Evolutionary conservation across 2,113 vertebrate species (phyloP).

Genomic region (Neoarius graeffei): DNA sequence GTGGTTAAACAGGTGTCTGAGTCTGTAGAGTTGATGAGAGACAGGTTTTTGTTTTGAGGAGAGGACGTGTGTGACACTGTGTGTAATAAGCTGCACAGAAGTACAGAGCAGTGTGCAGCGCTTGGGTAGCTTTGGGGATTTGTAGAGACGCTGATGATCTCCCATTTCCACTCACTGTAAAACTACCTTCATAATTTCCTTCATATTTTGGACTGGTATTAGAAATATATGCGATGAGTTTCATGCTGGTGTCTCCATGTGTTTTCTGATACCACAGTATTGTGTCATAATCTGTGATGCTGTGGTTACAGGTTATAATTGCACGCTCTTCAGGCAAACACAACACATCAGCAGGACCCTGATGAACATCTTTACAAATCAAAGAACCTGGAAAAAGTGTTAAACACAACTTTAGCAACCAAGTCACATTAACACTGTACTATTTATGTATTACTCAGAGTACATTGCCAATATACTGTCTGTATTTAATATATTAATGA

Average conservation of each 20-base stretch:
- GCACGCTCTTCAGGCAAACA: not conserved
- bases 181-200: slow-evolving; percentile 21
- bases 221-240: slow-evolving; percentile 43
- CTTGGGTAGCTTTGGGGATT: not conserved
- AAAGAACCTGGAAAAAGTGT: slow-evolving; percentile 4
- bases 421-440: not conserved
- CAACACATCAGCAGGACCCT: slow-evolving; percentile 42
- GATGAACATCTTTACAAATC: slow-evolving; percentile 34
- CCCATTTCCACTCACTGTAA: slow-evolving; percentile 61
- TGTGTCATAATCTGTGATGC: slow-evolving; percentile 27
- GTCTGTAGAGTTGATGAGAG: not conserved
- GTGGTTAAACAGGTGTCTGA: slow-evolving; percentile 17
- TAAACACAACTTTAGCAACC: not conserved
- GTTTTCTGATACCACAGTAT: slow-evolving; percentile 49
- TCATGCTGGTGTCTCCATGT: slow-evolving; percentile 16
- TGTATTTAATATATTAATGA: not conserved
- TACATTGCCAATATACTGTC: not conserved
- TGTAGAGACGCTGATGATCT: slow-evolving; percentile 47
- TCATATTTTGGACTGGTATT: slow-evolving; percentile 1
- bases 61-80: slow-evolving; percentile 32
- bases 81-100: slow-evolving; percentile 60
- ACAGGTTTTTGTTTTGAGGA: slow-evolving; percentile 37
- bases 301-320: slow-evolving; percentile 45
- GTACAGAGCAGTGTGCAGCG: slow-evolving; percentile 54
- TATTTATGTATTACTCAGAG: not conserved